These are phyloP conservation scores for Antheraea pernyi DNA, from an alignment of 1,140 invertebrate species.

Conservation along the genomic window DNA sequence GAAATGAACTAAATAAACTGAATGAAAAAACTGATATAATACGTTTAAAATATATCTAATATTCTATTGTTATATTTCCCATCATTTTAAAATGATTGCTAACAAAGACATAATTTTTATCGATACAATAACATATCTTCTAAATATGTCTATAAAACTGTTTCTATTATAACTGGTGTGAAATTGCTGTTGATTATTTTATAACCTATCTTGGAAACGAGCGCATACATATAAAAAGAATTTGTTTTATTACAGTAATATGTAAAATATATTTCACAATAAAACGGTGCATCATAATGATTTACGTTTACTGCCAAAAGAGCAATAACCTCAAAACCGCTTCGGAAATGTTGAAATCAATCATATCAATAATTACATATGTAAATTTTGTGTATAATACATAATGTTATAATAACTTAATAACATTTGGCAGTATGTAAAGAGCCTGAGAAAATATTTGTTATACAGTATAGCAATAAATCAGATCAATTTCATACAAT, in stretches of 20 bases:
- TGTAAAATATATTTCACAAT: constrained; percentile 14
- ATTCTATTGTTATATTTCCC: neutral
- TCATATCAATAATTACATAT: constrained; percentile 2
- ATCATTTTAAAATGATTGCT: neutral
- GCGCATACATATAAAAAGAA: constrained; percentile 14
- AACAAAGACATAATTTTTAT: neutral
- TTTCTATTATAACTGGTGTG: neutral
- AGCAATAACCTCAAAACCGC: constrained; percentile 36
- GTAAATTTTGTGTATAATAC: neutral
- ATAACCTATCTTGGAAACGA: constrained; percentile 7
- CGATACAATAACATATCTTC: neutral
- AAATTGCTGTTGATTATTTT: constrained; percentile 13
- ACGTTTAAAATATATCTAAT: neutral
- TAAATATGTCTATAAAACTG: neutral
- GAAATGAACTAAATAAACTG: no score
- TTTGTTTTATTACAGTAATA: constrained; percentile 12
- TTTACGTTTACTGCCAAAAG: constrained; percentile 30
- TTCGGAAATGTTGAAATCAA: constrained; percentile 28
- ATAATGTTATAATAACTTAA: neutral
- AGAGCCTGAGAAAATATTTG: neutral
- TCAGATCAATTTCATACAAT: neutral
- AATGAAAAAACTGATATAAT: no score
- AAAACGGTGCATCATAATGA: constrained; percentile 17
- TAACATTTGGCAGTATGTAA: neutral
- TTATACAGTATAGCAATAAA: neutral